Conservation (phyloP, 2,113 vertebrate genomes). For the Pitta sordida region DNA sequence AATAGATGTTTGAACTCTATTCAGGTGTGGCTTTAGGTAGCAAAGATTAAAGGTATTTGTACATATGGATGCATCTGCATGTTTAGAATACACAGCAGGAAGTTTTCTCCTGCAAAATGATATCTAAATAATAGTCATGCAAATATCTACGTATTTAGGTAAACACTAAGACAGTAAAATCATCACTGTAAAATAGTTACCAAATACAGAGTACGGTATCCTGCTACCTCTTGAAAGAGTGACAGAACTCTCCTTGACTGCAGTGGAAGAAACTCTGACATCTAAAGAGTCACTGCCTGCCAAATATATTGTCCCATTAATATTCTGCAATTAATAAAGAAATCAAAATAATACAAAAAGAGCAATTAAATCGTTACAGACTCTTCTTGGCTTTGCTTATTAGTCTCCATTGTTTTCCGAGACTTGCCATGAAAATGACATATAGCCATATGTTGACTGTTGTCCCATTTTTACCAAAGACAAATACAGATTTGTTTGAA, state of each 20-base stretch:
- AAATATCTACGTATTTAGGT: background rate
- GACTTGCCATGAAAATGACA: background rate
- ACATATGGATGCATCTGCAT: accelerated
- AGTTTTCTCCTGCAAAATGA: background rate
- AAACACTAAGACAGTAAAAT: background rate
- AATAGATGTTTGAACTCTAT: background rate
- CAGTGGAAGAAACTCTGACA: background rate
- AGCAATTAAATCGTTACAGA: background rate
- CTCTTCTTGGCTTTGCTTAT: background rate
- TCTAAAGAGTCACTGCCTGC: background rate
- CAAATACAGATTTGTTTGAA: conserved; percentile 58
- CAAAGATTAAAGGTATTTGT: background rate
- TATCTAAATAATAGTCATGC: background rate
- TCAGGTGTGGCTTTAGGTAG: background rate
- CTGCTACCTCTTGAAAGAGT: background rate
- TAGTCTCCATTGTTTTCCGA: background rate
- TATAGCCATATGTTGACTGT: background rate
- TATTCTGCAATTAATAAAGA: background rate
- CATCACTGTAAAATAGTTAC: background rate
- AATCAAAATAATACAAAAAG: background rate
- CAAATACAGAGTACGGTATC: background rate
- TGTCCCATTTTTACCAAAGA: conserved; percentile 2
- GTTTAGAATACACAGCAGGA: background rate
- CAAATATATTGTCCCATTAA: background rate
- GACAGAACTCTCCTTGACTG: background rate